Conservation (phyloP, 2,797 vertebrate genomes). For the Melanotaenia trifasciata region DNA sequence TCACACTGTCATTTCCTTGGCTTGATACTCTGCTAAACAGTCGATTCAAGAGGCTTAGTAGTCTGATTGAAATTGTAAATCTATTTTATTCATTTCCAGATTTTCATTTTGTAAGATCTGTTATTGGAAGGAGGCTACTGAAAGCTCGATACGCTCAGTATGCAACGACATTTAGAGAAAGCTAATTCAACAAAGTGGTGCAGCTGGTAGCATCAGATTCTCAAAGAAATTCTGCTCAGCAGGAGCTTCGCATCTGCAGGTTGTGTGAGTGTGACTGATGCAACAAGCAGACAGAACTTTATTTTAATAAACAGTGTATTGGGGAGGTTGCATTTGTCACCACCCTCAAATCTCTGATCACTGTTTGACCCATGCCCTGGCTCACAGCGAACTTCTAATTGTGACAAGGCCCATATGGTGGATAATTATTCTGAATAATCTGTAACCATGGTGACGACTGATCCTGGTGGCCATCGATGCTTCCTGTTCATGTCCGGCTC, state of each 20-base stretch:
- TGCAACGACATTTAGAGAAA: conserved; percentile 57
- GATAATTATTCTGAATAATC: conserved; percentile 77
- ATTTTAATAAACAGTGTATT: conserved; percentile 34
- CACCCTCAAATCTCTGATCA: conserved; percentile 60
- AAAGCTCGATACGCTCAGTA: conserved; percentile 34
- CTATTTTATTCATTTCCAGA: conserved; percentile 60
- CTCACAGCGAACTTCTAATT: conserved; percentile 73
- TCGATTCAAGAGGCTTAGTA: conserved; percentile 52
- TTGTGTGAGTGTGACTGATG: conserved; percentile 32
- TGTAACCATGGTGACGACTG: conserved; percentile 65
- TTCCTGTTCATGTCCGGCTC: conserved; percentile 39
- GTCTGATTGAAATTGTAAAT: conserved; percentile 67
- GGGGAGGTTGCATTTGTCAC: neutral
- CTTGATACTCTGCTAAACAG: conserved; percentile 40
- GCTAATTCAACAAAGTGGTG: conserved; percentile 27
- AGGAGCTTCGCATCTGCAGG: conserved; percentile 11
- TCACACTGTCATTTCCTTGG: conserved; percentile 44
- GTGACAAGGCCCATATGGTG: conserved; percentile 75
- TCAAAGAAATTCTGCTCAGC: conserved; percentile 21
- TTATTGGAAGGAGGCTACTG: conserved; percentile 33
- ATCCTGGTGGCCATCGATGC: conserved; percentile 53
- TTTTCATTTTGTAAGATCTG: conserved; percentile 64
- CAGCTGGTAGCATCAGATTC: conserved; percentile 13
- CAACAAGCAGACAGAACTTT: conserved; percentile 43
- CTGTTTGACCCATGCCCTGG: conserved; percentile 62